A percentile compares a stretch with the other conserved stretches of the same genome.
phyloP scores from a whole-genome alignment of 2,888 invertebrate species.

The Azorinus chamasolen region DNA sequence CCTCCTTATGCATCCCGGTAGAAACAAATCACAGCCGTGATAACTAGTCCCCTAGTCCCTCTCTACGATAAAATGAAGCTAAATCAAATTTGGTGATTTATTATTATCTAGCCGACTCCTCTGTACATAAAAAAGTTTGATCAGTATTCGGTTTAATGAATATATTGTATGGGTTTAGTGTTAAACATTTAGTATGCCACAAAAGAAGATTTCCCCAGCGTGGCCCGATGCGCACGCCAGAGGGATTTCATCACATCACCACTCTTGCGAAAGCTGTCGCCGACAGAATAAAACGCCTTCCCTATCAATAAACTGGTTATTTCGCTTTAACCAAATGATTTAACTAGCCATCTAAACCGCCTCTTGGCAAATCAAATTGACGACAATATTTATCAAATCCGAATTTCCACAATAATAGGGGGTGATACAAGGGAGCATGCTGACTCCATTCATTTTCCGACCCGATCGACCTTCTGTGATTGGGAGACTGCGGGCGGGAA shows the following conservation, averaged over 20 bases:
- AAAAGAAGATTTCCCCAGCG: slow-evolving; percentile 64
- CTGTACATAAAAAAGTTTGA: slow-evolving; percentile 44
- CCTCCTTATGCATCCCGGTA: no score
- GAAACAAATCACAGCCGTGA: no score
- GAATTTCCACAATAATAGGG: slow-evolving; percentile 58
- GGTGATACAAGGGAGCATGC: slow-evolving; percentile 44
- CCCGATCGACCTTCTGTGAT: slow-evolving; percentile 57
- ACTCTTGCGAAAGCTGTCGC: not conserved
- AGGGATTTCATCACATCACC: slow-evolving; percentile 42
- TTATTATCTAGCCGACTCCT: not conserved
- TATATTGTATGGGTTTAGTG: slow-evolving; percentile 55
- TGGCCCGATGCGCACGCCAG: slow-evolving; percentile 32
- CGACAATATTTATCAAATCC: slow-evolving; percentile 71
- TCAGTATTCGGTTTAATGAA: slow-evolving; percentile 48
- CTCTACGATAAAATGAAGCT: no score
- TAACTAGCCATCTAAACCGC: slow-evolving; percentile 68
- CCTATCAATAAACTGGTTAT: slow-evolving; percentile 63
- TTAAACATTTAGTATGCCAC: slow-evolving; percentile 58
- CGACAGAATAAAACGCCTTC: slow-evolving; percentile 32
- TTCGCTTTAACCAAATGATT: slow-evolving; percentile 67
- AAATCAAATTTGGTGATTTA: slow-evolving; percentile 6
- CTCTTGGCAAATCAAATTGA: slow-evolving; percentile 62
- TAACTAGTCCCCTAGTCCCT: no score
- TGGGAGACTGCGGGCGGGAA: slow-evolving; percentile 43
- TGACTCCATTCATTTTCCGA: slow-evolving; percentile 55